Evolutionary conservation across 1,140 invertebrate genomes (phyloP).

Genomic region (Eulimnadia texana): DNA sequence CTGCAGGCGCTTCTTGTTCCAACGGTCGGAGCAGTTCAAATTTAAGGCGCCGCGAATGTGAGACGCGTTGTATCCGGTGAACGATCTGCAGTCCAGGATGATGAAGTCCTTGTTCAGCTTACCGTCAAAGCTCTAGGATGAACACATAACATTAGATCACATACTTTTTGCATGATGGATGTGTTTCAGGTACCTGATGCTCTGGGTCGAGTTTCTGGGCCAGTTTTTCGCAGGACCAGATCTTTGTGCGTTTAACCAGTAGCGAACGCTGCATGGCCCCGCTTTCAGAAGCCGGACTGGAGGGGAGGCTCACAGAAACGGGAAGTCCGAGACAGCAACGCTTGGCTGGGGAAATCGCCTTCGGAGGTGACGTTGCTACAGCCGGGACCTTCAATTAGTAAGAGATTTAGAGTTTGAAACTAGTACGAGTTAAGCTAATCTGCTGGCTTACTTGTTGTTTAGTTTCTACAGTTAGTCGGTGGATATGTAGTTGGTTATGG

Average conservation of each 20-base stretch:
- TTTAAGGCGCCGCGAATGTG: slow-evolving; percentile 58
- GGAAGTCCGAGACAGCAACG: slow-evolving; percentile 37
- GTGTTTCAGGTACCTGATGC: slow-evolving; percentile 21
- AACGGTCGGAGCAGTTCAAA: slow-evolving; percentile 56
- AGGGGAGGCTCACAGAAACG: slow-evolving; percentile 35
- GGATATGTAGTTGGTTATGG: slow-evolving; percentile 12
- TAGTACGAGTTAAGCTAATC: not conserved
- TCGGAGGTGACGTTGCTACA: not conserved
- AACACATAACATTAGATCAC: no score
- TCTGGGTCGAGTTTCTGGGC: slow-evolving; percentile 20
- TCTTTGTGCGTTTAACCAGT: slow-evolving; percentile 25
- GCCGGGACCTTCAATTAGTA: not conserved
- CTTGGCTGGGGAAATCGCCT: slow-evolving; percentile 25
- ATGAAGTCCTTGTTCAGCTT: slow-evolving; percentile 30
- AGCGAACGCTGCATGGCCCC: slow-evolving; percentile 36
- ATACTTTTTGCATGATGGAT: no score
- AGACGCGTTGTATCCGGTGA: slow-evolving; percentile 51
- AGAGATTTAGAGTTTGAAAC: not conserved
- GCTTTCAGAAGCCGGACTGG: slow-evolving; percentile 39
- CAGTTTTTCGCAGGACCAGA: slow-evolving; percentile 4
- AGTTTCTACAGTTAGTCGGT: not conserved
- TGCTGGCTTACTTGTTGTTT: not conserved
- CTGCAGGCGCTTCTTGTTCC: slow-evolving; percentile 50
- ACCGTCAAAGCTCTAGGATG: no score
- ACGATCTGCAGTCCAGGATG: slow-evolving; percentile 53